Conservation (phyloP, 2,888 invertebrate species). For the Palloptera scutellata region DNA sequence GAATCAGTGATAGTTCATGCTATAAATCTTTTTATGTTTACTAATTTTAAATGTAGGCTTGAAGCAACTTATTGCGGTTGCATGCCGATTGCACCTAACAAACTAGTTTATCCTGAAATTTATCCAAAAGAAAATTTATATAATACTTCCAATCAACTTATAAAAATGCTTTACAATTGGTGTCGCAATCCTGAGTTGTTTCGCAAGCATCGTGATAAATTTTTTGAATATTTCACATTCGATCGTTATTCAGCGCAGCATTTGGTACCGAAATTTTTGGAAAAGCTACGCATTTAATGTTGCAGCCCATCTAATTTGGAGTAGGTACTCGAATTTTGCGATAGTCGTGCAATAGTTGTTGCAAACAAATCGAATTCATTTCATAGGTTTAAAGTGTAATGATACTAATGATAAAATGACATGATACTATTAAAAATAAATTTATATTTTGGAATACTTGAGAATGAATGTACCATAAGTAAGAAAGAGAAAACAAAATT, state of each 20-base stretch:
- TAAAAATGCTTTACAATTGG: slow-evolving; percentile 67
- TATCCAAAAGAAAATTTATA: slow-evolving; percentile 72
- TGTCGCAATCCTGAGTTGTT: slow-evolving; percentile 65
- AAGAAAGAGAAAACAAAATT: slow-evolving; percentile 4
- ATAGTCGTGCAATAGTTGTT: too few relatives aligned
- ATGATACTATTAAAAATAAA: slow-evolving; percentile 5
- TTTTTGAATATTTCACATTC: slow-evolving; percentile 62
- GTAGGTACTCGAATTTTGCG: too few relatives aligned
- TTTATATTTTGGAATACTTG: slow-evolving; percentile 29
- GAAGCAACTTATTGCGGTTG: slow-evolving; percentile 77
- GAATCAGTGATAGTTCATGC: neutral
- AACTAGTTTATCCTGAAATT: slow-evolving; percentile 77
- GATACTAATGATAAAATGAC: slow-evolving; percentile 14
- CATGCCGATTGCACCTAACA: slow-evolving; percentile 74
- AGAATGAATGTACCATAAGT: slow-evolving; percentile 3
- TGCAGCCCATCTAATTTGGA: neutral
- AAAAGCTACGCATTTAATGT: slow-evolving; percentile 55
- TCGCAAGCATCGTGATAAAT: slow-evolving; percentile 57
- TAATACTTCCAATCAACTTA: slow-evolving; percentile 68
- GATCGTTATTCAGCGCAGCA: slow-evolving; percentile 61
- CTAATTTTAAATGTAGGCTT: slow-evolving; percentile 64
- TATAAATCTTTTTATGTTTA: slow-evolving; percentile 7
- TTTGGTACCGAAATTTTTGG: slow-evolving; percentile 62
- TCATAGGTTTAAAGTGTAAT: slow-evolving; percentile 40
- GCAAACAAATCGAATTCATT: slow-evolving; percentile 45